These are phyloP conservation scores for Drosophila ustulata DNA, from an alignment of 2,888 invertebrate species.

Conservation along the genomic window DNA sequence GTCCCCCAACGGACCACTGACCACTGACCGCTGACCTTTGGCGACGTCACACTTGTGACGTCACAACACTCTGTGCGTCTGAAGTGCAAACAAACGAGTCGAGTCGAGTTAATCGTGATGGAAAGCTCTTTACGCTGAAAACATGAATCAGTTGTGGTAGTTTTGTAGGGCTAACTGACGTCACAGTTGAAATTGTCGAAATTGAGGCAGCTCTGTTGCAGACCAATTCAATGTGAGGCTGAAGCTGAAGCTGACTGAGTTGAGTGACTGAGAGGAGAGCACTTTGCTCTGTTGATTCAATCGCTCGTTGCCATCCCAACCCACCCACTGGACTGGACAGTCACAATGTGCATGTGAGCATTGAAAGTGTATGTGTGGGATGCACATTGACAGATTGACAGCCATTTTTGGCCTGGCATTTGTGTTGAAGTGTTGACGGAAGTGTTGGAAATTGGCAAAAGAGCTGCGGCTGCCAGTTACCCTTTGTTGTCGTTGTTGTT, in stretches of 20 bases:
- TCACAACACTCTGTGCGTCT: conserved; percentile 32
- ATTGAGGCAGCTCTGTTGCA: conserved; percentile 39
- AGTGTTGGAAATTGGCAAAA: conserved; percentile 72
- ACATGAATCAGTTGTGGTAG: conserved; percentile 9
- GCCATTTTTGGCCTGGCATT: conserved; percentile 64
- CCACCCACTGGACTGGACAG: conserved; percentile 7
- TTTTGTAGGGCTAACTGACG: conserved; percentile 34
- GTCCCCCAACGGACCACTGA: background rate
- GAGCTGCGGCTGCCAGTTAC: conserved; percentile 43
- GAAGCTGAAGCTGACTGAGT: background rate
- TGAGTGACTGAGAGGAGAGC: conserved; percentile 40
- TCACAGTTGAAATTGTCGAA: conserved; percentile 42
- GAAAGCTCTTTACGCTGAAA: conserved; percentile 36
- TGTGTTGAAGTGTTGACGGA: conserved; percentile 77
- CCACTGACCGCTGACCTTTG: conserved; percentile 58
- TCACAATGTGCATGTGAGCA: conserved; percentile 48
- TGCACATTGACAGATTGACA: conserved; percentile 77
- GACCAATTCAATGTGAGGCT: conserved; percentile 3
- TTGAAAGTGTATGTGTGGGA: conserved; percentile 39
- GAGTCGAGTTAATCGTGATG: conserved; percentile 30
- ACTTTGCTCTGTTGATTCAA: conserved; percentile 63
- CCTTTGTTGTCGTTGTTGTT: conserved; percentile 18
- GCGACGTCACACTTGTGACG: conserved; percentile 66
- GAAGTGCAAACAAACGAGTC: conserved; percentile 30
- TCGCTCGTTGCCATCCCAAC: conserved; percentile 49